Base-by-base conservation (phyloP, 1,140 invertebrate species). In the Calephelis virginiensis region DNA sequence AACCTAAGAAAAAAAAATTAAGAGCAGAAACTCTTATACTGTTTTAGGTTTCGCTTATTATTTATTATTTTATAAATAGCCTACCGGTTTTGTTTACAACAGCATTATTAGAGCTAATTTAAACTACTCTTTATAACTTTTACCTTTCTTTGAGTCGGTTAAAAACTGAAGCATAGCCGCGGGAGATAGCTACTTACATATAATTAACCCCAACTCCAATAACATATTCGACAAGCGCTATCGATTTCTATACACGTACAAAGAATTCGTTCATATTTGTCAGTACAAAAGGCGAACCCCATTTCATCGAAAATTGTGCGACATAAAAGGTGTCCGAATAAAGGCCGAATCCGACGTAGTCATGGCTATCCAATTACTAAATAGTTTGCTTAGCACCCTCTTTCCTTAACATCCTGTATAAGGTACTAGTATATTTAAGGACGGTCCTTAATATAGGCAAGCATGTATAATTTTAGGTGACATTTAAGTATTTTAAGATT, bases 361-460 rank as follows among this genome's bases (percentile, higher is more conserved):
- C 70, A 72, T 60, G 70, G 63, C 60, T 13, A 71, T 71, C 70
- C 70, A 71, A 71, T 71, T 71, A 71, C 70, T 68, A 71, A 71
- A 71, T 71, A 71, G 66, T 71, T 71, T 67, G 62, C 46, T 62
- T 45, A 71, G 48, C 40, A 59, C 64, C 43, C 64, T 61, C 69
- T 40, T n/a, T 46, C 48, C 63, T 56, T 56, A 28, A 56, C 53
- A 38, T 17, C 53, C 53, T 56, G 53, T 37, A 56, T 11, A 17
- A 37, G 28, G 53, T 56, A 12, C 8, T 12, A 6, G 17, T 53
- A 10, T 56, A 7, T 53, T 53, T 53, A 13, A 14, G 50, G 17
- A 53, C 14, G 28, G 14, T 14, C 28, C 11, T 56, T 37, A 56
- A 56, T 56, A 56, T 12, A 7, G 7, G 17, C 10, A 56, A 5